Base-by-base conservation (phyloP, 2,113 vertebrate species). In the Ammodytes marinus region DNA sequence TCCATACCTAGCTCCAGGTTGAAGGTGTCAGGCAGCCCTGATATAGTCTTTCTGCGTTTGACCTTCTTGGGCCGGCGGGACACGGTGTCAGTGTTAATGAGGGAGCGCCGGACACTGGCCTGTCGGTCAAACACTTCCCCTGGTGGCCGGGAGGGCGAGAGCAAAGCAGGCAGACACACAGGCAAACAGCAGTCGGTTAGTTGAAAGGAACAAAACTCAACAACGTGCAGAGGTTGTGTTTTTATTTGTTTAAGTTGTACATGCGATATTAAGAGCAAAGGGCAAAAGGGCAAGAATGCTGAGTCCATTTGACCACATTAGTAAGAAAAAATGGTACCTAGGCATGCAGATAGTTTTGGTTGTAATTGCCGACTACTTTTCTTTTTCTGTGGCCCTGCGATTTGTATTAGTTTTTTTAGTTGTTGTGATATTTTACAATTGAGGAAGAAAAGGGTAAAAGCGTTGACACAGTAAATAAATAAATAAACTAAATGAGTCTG, bases 1-100 rank as follows among this genome's bases (percentile, higher is more conserved):
- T 96, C 96, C 97, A 96, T 99, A 99, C 98, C 98, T 99, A 99
- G 96, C 96, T 99, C 97, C 96, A 95, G 96, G 94, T 97, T 96
- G 95, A 99, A 90, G 97, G 94, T 96, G 97, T 99, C 97, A 95
- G 98, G 98, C 93, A 99, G 93, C 95, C 98, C 98, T 97, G 98
- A 96, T 95, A 99, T 99, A 95, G 98, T 99, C 97, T 99, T 99
- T 99, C 98, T 97, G 96, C 98, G 97, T 96, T 96, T 99, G 97
- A 98, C 97, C 97, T 99, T 99, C 97, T 98, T 98, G 96, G 97
- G 96, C 92, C 98, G 96, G 94, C 97, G 98, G 96, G 97, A 96
- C 95, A 99, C 95, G 93, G 97, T 98, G 95, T 99, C 98, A 95
- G 97, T 96, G 96, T 98, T 97, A 96, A 98, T 97, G 94, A 98